Evolutionary conservation across 2,888 invertebrate species (phyloP), one percentile per base, ranked within the genome.

Genomic region (Helleia helle): DNA sequence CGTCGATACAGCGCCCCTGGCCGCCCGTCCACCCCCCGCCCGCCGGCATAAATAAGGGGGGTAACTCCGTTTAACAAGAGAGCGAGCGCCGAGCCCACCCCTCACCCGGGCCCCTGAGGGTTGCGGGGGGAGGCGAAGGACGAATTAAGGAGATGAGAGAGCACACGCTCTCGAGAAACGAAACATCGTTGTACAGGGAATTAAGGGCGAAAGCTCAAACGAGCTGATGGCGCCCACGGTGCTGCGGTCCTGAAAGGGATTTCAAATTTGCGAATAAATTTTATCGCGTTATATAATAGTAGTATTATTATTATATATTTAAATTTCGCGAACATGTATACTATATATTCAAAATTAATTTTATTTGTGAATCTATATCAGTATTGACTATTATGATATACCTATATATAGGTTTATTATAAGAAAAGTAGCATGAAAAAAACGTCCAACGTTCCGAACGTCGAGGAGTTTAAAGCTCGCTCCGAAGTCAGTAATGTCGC

Each of bases 101-200:
- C 64, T 59, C 61, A 59, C 63, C 71, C 64, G 59, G 60, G 69
- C 67, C 67, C 68, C n/a, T n/a, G 67, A 57, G 64, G 74, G 76
- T 22, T 72, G 71, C 67, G 65, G 67, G 73, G 83, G 81, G 81
- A 68, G 80, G 80, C 81, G 84, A 83, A 83, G 84, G 84, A 83
- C 84, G 80, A 84, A 81, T 81, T 84, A 83, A 84, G 84, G 83
- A 84, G 84, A 83, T 81, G 81, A 81, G 81, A 81, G 80, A 83
- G 81, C 77, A 75, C 75, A 73, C 77, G 75, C 76, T 81, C 80
- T 79, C 75, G 77, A 80, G 80, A 72, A 75, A 71, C 70, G 71
- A 71, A 71, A 70, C 73, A 72, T 74, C 71, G 63, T 62, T 65
- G 64, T 65, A 64, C 69, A 67, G 70, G 73, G 76, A 75, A 77